phyloP scores from a whole-genome alignment of 2,888 invertebrate species.

The Globia sparganii region DNA sequence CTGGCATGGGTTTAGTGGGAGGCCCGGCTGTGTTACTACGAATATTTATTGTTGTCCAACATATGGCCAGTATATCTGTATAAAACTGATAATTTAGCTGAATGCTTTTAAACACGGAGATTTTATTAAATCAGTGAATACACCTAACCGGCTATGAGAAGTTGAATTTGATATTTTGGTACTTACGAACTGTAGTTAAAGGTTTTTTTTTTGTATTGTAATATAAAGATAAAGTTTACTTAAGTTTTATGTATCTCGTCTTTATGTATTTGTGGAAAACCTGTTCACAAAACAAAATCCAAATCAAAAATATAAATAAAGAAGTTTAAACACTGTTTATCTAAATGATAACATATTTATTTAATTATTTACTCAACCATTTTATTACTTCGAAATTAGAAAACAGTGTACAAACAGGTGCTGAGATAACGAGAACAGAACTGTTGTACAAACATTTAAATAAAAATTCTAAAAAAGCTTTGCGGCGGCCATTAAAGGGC shows the following conservation, averaged over 20 bases:
- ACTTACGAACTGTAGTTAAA: background rate
- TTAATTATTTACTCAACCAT: slow-evolving; percentile 45
- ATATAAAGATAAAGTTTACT: background rate
- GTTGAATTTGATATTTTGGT: background rate
- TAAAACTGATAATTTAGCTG: slow-evolving; percentile 62
- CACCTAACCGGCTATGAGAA: background rate
- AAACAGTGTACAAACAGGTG: slow-evolving; percentile 61
- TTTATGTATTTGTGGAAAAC: slow-evolving; percentile 4
- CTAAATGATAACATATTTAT: slow-evolving; percentile 51
- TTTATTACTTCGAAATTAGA: slow-evolving; percentile 54
- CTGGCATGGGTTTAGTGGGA: slow-evolving; percentile 76
- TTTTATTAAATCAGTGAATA: slow-evolving; percentile 37
- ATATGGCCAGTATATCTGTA: slow-evolving; percentile 61
- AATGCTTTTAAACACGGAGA: slow-evolving; percentile 46
- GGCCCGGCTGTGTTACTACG: slow-evolving; percentile 67
- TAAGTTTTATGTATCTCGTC: background rate
- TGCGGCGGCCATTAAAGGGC: slow-evolving; percentile 79
- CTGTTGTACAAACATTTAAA: slow-evolving; percentile 70
- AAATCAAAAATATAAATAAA: slow-evolving; percentile 21
- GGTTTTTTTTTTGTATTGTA: background rate
- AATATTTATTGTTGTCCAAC: slow-evolving; percentile 74
- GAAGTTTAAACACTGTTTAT: slow-evolving; percentile 28
- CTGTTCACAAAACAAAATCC: slow-evolving; percentile 4
- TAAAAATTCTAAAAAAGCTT: slow-evolving; percentile 74
- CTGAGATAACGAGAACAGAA: slow-evolving; percentile 62